These are phyloP conservation scores for Nothobranchius kuhntae DNA, from an alignment of 2,113 vertebrate species.

Conservation along the genomic window DNA sequence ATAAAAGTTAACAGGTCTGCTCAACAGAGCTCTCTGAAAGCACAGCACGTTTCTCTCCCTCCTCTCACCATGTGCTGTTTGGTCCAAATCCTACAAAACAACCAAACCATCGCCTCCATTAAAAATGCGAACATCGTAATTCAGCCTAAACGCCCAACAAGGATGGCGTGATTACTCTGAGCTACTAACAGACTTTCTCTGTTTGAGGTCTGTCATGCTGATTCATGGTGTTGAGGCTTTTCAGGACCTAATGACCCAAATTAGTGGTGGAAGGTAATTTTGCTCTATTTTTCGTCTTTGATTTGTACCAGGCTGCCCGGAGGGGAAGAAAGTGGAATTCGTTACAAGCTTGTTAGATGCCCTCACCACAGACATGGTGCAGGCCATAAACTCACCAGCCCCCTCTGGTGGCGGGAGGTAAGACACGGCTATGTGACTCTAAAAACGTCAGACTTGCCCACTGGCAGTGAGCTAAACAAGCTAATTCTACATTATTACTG, in stretches of 20 bases:
- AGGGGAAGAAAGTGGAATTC: slow-evolving; percentile 96
- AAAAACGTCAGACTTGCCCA: too few species aligned
- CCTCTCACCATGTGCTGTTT: slow-evolving; percentile 45
- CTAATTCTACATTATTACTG: not conserved
- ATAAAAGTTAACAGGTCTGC: slow-evolving; percentile 79
- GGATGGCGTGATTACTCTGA: slow-evolving; percentile 6
- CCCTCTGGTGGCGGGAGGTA: slow-evolving; percentile 96
- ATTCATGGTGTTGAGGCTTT: slow-evolving; percentile 24
- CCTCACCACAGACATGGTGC: slow-evolving; percentile 98
- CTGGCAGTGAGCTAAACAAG: too few species aligned
- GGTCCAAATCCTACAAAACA: slow-evolving; percentile 29
- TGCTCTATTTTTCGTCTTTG: slow-evolving; percentile 42
- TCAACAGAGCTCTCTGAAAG: slow-evolving; percentile 56
- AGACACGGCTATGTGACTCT: slow-evolving; percentile 62
- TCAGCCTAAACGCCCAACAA: slow-evolving; percentile 4
- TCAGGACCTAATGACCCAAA: slow-evolving; percentile 46
- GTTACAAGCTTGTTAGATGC: slow-evolving; percentile 97
- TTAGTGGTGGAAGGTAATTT: slow-evolving; percentile 56
- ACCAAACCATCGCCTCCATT: slow-evolving; percentile 11
- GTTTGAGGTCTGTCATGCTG: slow-evolving; percentile 35
- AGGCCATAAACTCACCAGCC: slow-evolving; percentile 95
- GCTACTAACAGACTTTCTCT: slow-evolving; percentile 2
- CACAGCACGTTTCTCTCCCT: slow-evolving; percentile 52
- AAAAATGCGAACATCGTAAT: not conserved
- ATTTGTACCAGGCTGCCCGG: slow-evolving; percentile 89